Evolutionary conservation across 2,888 invertebrate genomes (phyloP), one percentile per base, ranked within the genome.

Genomic region (Acleris literana): DNA sequence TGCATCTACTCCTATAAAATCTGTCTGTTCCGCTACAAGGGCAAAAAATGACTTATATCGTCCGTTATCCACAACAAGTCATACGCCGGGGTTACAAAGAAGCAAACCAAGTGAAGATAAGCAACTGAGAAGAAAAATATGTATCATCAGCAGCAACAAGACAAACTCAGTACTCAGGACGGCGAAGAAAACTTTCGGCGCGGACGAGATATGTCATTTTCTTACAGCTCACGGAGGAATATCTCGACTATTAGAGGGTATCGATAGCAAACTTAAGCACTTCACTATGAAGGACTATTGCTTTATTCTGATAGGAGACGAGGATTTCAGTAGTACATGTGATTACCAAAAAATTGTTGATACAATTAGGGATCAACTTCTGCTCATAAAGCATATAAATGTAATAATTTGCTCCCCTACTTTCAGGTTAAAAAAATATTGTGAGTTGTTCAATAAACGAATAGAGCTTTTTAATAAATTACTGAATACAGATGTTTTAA

Each of bases 391-490:
- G 25, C 52, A 52, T 22, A 25, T 25, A 11, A 52, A 52, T 25
- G 16, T 52, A 25, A n/a, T n/a, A n/a, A 22, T 52, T 16, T 52
- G 22, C 18, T 7, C 22, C 16, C 25, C 52, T 13, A 52, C 52
- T 18, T 22, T 52, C 22, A 52, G 4, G 22, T 11, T 46, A 46
- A 46, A 46, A 46, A 52, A 22, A 4, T 22, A 25, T 22, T 11
- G 25, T 22, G 2, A 11, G 3, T 13, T 52, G 25, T 52, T 52
- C 25, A 52, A 52, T 16, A 52, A 25, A 52, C 20, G 52, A 52
- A 52, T 52, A 25, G 52, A 52, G 13, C 16, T 52, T 13, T 52
- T 52, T 13, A 52, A 52, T 52, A 3, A 52, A 11, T 25, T 52
- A 52, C 22, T 52, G 5, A 18, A 49, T 18, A 20, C 17, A 18